These are phyloP conservation scores for Monodelphis domestica DNA, from an alignment of 2,797 vertebrate species.

Conservation along the genomic window DNA sequence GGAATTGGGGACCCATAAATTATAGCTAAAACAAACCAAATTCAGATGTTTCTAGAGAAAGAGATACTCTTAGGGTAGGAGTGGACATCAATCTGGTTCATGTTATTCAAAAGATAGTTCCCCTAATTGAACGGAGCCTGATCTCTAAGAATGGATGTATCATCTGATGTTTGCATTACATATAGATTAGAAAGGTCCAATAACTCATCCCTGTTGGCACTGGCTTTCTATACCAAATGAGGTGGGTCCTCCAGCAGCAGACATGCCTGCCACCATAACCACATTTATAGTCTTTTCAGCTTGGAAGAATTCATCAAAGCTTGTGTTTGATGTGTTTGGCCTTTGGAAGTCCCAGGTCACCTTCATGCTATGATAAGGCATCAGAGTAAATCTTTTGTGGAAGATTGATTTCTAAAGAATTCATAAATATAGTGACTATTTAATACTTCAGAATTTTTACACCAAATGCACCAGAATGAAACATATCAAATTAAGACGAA, in stretches of 20 bases:
- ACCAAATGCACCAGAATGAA: not conserved
- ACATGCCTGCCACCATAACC: not conserved
- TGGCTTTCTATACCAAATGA: not conserved
- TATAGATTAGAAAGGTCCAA: not conserved
- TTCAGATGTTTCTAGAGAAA: not conserved
- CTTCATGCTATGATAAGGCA: not conserved
- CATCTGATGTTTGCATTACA: not conserved
- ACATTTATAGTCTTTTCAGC: not conserved
- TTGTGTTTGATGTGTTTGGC: not conserved
- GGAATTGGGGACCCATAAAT: not conserved
- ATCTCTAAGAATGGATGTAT: not conserved
- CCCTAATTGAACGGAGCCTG: not conserved
- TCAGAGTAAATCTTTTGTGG: not conserved
- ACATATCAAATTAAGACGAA: not conserved
- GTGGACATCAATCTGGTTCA: not conserved
- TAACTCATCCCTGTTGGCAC: not conserved
- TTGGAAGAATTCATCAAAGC: not conserved
- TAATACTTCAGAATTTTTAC: not conserved
- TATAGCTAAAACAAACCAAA: not conserved
- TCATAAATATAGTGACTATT: not conserved
- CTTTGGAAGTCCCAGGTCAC: not conserved
- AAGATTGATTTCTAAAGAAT: not conserved
- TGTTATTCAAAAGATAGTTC: not conserved
- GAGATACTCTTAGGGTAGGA: not conserved
- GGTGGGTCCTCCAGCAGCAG: not conserved